Evolutionary conservation across 1,140 invertebrate species (phyloP), one percentile per base, ranked within the genome.

Genomic region (Nylanderia fulva): DNA sequence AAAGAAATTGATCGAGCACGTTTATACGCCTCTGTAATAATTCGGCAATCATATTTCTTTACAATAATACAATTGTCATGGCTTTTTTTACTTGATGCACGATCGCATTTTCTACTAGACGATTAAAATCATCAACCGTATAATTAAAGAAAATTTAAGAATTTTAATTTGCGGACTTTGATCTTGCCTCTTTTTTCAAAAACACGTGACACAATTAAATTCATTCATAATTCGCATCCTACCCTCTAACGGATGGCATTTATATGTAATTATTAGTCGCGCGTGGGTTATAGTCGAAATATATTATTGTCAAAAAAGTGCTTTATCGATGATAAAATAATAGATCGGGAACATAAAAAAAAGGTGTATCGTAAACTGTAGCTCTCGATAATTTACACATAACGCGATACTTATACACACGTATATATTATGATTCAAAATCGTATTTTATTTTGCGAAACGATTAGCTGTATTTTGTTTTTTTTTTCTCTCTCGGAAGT

Each of bases 301-400:
- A 27, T 71, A 82, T 82, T 82, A 82, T 82, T 82, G 77, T 82
- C 66, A 82, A 82, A 42, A 72, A 71, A 72, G 48, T 71, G 36
- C 45, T 48, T 36, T 42, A 39, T n/a, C 13, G 52, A 82, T 60
- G n/a, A 39, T 72, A 33, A 72, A 72, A 72, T 71, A 58, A 80
- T 58, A n/a, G n/a, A 24, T 27, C 13, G 27, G 3, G 21, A 71
- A 71, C n/a, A 21, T 56, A 71, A 71, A 82, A 71, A 82, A 79
- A 72, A 82, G n/a, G 52, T n/a, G 42, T 45, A 60, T n/a, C 56
- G 29, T 54, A 72, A 82, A 82, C 72, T 54, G n/a, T 71, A 80
- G 15, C n/a, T 71, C 42, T 71, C 8, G 39, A 71, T 66, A 64
- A 77, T 48, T 60, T 77, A 64, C 33, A 64, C 33, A 52, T 77